Percentiles rank a stretch among this genome's conserved stretches.
phyloP scores from a whole-genome alignment of 2,113 vertebrate genomes.

The Bubo bubo region DNA sequence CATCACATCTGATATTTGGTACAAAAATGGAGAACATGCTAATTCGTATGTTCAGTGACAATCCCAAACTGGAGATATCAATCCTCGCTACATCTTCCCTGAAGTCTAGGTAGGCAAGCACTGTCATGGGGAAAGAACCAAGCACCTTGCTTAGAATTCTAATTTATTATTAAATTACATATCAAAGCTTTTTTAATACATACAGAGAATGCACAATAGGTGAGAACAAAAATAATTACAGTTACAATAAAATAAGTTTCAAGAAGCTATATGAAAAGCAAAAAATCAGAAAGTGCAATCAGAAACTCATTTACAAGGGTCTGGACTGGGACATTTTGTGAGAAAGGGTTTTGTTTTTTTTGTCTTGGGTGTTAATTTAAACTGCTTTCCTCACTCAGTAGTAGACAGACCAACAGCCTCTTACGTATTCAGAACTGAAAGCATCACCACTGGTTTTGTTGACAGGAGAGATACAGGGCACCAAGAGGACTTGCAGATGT shows the following conservation, averaged over 20 bases:
- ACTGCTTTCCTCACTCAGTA: neutral
- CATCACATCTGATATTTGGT: neutral
- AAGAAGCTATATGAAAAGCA: conserved; percentile 70
- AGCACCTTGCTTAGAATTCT: conserved; percentile 71
- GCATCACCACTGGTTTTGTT: neutral
- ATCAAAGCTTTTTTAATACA: conserved; percentile 79
- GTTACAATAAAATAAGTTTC: conserved; percentile 73
- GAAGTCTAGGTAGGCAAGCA: neutral
- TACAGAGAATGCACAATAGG: conserved; percentile 79
- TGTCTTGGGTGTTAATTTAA: neutral
- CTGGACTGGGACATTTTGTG: conserved; percentile 19
- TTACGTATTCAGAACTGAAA: neutral
- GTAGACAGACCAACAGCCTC: neutral
- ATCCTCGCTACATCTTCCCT: neutral
- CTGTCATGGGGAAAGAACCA: neutral
- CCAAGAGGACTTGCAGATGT: neutral
- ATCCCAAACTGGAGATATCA: neutral
- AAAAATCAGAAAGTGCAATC: conserved; percentile 77
- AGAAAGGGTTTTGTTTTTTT: conserved; percentile 26
- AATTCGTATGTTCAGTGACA: fast-evolving
- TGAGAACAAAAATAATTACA: conserved; percentile 81
- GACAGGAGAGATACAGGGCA: neutral
- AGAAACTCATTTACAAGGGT: conserved; percentile 44
- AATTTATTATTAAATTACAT: conserved; percentile 88
- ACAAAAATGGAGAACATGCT: neutral